Percentiles rank a stretch among this genome's conserved stretches.
Evolutionary conservation across 2,113 vertebrate species (phyloP).

Genomic region (Lepisosteus oculatus): DNA sequence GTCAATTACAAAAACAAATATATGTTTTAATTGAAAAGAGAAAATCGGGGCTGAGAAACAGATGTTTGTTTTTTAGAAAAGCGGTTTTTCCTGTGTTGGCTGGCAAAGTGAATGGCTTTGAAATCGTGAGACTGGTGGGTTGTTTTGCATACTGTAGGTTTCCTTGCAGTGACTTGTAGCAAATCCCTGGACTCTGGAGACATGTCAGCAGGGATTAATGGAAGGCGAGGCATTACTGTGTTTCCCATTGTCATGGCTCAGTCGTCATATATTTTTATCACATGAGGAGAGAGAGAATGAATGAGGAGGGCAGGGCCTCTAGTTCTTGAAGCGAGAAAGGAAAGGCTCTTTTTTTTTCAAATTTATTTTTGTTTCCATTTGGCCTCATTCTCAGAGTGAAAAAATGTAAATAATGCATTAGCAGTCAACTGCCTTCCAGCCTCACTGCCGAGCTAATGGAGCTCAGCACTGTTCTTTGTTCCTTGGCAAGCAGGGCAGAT

Average conservation of each 20-base stretch:
- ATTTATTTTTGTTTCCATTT: conserved; percentile 55
- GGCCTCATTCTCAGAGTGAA: conserved; percentile 52
- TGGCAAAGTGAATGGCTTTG: conserved; percentile 43
- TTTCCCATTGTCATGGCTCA: conserved; percentile 68
- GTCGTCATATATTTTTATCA: conserved; percentile 56
- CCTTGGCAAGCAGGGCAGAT: background rate
- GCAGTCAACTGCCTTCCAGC: conserved; percentile 20
- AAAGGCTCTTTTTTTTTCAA: conserved; percentile 9
- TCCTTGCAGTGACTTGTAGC: conserved; percentile 74
- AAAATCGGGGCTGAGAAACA: conserved; percentile 56
- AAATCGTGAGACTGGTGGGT: conserved; percentile 53
- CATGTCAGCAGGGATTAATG: conserved; percentile 69
- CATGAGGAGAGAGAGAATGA: conserved; percentile 60
- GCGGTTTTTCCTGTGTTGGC: conserved; percentile 57
- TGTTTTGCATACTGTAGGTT: conserved; percentile 64
- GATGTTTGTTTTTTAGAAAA: conserved; percentile 29
- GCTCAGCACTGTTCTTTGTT: background rate
- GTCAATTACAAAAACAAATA: too few relatives aligned
- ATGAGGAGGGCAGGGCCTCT: conserved; percentile 39
- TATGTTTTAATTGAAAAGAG: conserved; percentile 23
- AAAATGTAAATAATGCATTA: conserved; percentile 62
- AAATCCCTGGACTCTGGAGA: conserved; percentile 69
- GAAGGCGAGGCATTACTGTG: conserved; percentile 57
- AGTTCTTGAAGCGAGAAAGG: too few relatives aligned
- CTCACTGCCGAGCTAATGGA: background rate